phyloP scores from a whole-genome alignment of 1,140 invertebrate species.

The Orius insidiosus region DNA sequence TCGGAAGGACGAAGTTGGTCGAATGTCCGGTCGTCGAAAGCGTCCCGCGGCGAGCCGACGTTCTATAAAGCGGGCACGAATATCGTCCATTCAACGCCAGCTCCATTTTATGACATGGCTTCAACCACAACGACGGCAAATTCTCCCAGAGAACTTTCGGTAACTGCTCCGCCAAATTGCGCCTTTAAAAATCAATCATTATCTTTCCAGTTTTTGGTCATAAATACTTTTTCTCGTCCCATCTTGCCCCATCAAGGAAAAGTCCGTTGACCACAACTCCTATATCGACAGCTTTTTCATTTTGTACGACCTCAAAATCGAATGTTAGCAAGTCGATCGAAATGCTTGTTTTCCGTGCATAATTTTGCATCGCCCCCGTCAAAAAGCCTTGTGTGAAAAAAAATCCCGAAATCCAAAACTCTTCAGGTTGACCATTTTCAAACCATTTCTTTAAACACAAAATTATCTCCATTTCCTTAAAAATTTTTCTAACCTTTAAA shows the following conservation, averaged over 20 bases:
- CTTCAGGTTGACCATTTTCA: constrained; percentile 52
- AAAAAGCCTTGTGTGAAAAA: constrained; percentile 91
- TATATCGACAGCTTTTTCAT: constrained; percentile 37
- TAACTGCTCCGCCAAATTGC: constrained; percentile 49
- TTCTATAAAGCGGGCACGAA: constrained; percentile 73
- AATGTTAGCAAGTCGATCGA: constrained; percentile 75
- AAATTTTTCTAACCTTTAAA: constrained; percentile 33
- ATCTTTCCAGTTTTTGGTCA: too few species aligned
- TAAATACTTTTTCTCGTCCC: constrained; percentile 43
- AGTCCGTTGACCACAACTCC: constrained; percentile 71
- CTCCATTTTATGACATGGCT: constrained; percentile 22
- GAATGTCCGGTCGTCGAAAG: constrained; percentile 80
- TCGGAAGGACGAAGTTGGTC: constrained; percentile 72
- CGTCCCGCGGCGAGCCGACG: constrained; percentile 61
- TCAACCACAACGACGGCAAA: constrained; percentile 58
- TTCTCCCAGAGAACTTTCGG: constrained; percentile 67
- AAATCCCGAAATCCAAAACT: constrained; percentile 88
- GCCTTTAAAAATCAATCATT: too few species aligned
- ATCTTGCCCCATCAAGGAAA: constrained; percentile 69
- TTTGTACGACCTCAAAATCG: constrained; percentile 48
- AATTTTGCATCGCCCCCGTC: constrained; percentile 83
- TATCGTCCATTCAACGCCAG: constrained; percentile 39
- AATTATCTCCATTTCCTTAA: too few species aligned
- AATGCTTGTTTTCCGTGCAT: constrained; percentile 66
- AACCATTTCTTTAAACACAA: constrained; percentile 53